phyloP scores from a whole-genome alignment of 2,888 invertebrate genomes.

The Nowickia ferox region DNA sequence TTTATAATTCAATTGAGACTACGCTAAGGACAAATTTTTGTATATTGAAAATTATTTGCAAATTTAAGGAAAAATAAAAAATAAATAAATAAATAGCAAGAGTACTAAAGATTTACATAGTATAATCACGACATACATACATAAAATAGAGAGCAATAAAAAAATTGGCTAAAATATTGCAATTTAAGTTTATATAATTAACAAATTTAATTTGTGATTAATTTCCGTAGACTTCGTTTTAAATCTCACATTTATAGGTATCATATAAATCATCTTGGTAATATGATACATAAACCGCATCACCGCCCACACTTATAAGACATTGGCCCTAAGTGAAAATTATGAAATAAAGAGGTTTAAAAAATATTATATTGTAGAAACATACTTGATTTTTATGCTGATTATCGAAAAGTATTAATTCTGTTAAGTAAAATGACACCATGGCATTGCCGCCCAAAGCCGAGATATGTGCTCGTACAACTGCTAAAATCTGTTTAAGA shows the following conservation, averaged over 20 bases:
- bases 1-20: conserved; percentile 36
- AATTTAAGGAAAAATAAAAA: conserved; percentile 19
- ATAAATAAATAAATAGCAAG: conserved; percentile 39
- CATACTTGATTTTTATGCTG: conserved; percentile 97
- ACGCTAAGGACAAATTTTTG: conserved; percentile 28
- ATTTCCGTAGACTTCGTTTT: conserved; percentile 19
- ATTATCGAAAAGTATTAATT: conserved; percentile 95
- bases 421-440: conserved; percentile 96
- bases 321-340: conserved; percentile 91
- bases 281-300: conserved; percentile 93
- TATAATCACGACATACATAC: conserved; percentile 40
- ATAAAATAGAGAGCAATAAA: conserved; percentile 67
- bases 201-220: conserved; percentile 77
- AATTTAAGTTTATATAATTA: conserved; percentile 62
- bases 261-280: conserved; percentile 84
- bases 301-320: conserved; percentile 97
- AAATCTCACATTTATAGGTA: conserved; percentile 25
- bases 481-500: conserved; percentile 88
- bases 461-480: conserved; percentile 95
- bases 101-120: neutral
- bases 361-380: neutral
- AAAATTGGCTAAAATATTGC: conserved; percentile 65
- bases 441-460: conserved; percentile 97
- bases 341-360: conserved; percentile 17
- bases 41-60: conserved; percentile 23